These are phyloP conservation scores for Nettapus auritus DNA, from an alignment of 2,113 vertebrate genomes.

Conservation along the genomic window DNA sequence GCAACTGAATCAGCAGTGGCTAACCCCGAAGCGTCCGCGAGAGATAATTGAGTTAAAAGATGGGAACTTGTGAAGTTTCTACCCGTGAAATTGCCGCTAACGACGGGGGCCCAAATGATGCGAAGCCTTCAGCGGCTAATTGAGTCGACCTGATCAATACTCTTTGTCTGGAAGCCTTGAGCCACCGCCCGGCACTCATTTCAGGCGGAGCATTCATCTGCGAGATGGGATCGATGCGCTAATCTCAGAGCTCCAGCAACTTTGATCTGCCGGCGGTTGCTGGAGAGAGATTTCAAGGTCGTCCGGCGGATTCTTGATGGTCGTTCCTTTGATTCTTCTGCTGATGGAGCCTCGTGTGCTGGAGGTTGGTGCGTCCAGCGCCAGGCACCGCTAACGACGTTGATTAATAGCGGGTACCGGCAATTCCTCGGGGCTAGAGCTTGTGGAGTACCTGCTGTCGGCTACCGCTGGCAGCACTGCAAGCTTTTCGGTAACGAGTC, in stretches of 20 bases:
- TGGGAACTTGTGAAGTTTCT: neutral
- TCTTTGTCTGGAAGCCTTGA: constrained; percentile 9
- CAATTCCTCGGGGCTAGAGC: accelerated
- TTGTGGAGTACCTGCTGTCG: neutral
- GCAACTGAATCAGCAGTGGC: neutral
- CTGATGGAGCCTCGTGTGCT: accelerated
- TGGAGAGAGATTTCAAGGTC: constrained; percentile 3
- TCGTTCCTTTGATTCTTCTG: neutral
- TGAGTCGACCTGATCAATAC: neutral
- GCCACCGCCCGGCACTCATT: neutral
- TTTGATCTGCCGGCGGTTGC: neutral
- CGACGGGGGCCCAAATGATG: neutral
- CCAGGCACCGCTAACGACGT: neutral
- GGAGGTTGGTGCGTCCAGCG: accelerated
- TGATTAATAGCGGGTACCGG: neutral
- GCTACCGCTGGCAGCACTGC: neutral
- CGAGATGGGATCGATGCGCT: neutral
- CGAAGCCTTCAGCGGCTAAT: neutral
- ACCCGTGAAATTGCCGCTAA: neutral
- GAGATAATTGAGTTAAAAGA: accelerated
- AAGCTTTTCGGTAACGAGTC: neutral
- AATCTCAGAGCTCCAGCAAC: neutral
- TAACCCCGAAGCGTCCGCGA: neutral
- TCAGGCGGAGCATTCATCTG: neutral
- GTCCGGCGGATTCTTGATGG: neutral